A percentile compares a stretch with the other conserved stretches of the same genome.
phyloP scores from a whole-genome alignment of 2,797 vertebrate species.

The Anguilla megastoma region DNA sequence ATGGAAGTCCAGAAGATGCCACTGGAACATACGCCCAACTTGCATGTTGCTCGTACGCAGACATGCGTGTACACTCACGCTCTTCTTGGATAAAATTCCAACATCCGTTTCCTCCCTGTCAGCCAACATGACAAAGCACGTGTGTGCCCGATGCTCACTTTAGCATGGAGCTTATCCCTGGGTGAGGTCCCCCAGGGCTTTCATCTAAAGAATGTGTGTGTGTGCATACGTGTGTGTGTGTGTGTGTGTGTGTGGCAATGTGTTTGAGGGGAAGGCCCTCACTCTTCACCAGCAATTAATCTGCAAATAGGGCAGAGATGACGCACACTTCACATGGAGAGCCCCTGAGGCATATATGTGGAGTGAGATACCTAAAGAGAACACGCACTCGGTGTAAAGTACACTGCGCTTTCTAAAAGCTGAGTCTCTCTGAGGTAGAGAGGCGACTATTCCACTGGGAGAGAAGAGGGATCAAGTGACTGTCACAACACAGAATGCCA shows the following conservation, averaged over 20 bases:
- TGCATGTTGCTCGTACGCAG: not conserved
- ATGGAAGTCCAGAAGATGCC: not conserved
- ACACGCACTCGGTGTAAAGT: constrained; percentile 9
- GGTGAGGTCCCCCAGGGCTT: not conserved
- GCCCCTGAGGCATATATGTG: constrained; percentile 6
- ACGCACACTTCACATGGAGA: constrained; percentile 17
- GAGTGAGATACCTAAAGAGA: constrained; percentile 28
- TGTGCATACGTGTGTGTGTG: not conserved
- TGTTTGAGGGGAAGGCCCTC: not conserved
- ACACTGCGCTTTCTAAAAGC: not conserved
- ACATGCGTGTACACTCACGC: constrained; percentile 17
- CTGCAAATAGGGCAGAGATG: constrained; percentile 33
- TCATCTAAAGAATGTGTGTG: not conserved
- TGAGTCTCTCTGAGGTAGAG: not conserved
- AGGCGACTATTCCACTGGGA: not conserved
- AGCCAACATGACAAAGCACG: not conserved
- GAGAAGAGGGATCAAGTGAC: not conserved
- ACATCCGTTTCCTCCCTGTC: not conserved
- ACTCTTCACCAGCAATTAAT: constrained; percentile 23
- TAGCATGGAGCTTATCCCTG: not conserved
- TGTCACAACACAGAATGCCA: not conserved
- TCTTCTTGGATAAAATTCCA: not conserved
- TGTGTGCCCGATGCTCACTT: not conserved
- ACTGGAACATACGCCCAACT: not conserved
- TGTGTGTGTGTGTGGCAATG: not conserved